Base-by-base conservation (phyloP, 2,888 invertebrate genomes). In the Eristalinus aeneus region DNA sequence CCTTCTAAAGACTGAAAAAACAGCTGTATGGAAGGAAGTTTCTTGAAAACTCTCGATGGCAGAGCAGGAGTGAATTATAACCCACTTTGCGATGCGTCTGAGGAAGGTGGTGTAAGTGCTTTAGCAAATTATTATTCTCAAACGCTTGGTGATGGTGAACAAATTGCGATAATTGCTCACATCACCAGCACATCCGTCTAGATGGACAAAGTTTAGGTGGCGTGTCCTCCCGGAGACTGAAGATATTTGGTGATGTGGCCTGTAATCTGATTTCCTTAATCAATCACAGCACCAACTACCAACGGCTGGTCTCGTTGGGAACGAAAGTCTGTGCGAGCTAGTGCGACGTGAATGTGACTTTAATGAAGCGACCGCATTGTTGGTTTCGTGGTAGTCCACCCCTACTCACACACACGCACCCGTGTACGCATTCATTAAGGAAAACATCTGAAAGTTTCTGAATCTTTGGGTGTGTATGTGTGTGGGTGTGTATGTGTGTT, bases 221-320 rank as follows among this genome's bases (percentile, higher is more conserved):
- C 54, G 53, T 65, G 11, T 11, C 12, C 71, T 20, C 11, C 11
- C n/a, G 61, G 68, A 39, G 69, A 31, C 27, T 53, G 39, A 63
- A 34, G 27, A 64, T 56, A 74, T 39, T 56, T 22, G 56, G 22
- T 2, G 32, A 11, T 46, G 46, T 46, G 46, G 46, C 16, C n/a
- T 56, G 65, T 85, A 85, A 85, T 72, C 80, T 67, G 68, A 76
- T 85, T 85, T 80, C 46, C 80, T 67, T 68, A 80, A 80, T 85
- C 80, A 85, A 85, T 84, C 84, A 84, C 32, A 79, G 67, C 74
- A 75, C 69, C 31, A 31, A 64, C 54, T 36, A 22, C 53, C 20
- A 63, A 39, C 23, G 12, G 71, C n/a, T 39, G 39, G 22, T 61
- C 22, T 3, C 12, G 63, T 46, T 53, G 68, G 61, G 58, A 32